Evolutionary conservation across 1,140 invertebrate genomes (phyloP).

Genomic region (Glossosoma conforme): DNA sequence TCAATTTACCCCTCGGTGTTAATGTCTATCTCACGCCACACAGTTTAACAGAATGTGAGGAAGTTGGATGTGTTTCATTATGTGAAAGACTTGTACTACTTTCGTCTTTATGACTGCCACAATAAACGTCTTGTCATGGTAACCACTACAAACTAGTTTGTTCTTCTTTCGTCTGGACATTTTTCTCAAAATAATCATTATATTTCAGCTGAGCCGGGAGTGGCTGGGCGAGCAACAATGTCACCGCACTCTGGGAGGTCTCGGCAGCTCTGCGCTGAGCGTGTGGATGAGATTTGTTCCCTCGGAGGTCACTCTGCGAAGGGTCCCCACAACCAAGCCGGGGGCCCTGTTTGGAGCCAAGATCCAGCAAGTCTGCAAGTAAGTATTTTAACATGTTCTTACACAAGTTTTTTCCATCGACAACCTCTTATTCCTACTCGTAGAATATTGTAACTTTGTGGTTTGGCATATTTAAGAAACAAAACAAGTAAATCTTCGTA

Average conservation of each 20-base stretch:
- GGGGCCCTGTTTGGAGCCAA: slow-evolving; percentile 82
- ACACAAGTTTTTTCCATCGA: slow-evolving; percentile 1
- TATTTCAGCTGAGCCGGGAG: slow-evolving; percentile 58
- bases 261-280: slow-evolving; percentile 40
- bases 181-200: slow-evolving; percentile 13
- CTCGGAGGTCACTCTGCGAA: slow-evolving; percentile 70
- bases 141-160: too few species aligned
- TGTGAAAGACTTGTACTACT: too few species aligned
- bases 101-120: slow-evolving; percentile 16
- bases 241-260: slow-evolving; percentile 37
- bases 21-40: too few species aligned
- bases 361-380: slow-evolving; percentile 86
- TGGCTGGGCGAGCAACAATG: slow-evolving; percentile 50
- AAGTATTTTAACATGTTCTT: slow-evolving; percentile 34
- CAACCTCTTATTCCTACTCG: too few species aligned
- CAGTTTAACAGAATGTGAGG: too few species aligned
- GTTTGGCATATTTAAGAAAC: too few species aligned
- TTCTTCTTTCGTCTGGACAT: neutral
- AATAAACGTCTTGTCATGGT: neutral
- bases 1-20: too few species aligned
- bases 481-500: too few species aligned
- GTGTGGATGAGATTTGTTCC: slow-evolving; percentile 67
- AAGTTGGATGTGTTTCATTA: too few species aligned
- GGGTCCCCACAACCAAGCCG: slow-evolving; percentile 76
- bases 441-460: too few species aligned